Conservation (phyloP, 2,888 invertebrate species). For the Dryobota labecula region DNA sequence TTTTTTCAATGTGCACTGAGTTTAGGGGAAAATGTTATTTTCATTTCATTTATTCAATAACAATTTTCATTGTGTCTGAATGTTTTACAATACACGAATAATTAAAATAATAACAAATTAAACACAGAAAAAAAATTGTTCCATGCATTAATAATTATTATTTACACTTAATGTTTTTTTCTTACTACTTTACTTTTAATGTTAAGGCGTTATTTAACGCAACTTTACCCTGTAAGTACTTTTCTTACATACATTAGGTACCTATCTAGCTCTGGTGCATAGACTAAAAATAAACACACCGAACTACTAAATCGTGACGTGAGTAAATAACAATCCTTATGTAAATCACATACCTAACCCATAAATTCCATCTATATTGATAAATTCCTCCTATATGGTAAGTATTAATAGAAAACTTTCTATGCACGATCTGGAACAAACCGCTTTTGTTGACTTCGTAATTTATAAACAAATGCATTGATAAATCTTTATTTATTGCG, state of each 20-base stretch:
- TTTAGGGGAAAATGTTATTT: no score
- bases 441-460: slow-evolving; percentile 7
- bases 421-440: slow-evolving; percentile 19
- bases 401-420: slow-evolving; percentile 1
- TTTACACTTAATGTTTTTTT: no score
- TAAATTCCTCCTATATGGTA: neutral
- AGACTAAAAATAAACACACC: neutral
- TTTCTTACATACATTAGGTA: neutral
- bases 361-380: neutral
- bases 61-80: no score
- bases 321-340: neutral
- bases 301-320: neutral
- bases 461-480: slow-evolving; percentile 38
- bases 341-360: neutral
- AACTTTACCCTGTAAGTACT: neutral
- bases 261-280: no score
- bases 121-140: no score
- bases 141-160: no score
- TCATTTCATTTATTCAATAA: no score
- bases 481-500: slow-evolving; percentile 37
- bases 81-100: no score
- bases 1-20: no score
- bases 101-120: no score
- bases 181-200: no score
- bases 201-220: no score